Conservation (phyloP, 2,797 vertebrate genomes). For the Morelia viridis region DNA sequence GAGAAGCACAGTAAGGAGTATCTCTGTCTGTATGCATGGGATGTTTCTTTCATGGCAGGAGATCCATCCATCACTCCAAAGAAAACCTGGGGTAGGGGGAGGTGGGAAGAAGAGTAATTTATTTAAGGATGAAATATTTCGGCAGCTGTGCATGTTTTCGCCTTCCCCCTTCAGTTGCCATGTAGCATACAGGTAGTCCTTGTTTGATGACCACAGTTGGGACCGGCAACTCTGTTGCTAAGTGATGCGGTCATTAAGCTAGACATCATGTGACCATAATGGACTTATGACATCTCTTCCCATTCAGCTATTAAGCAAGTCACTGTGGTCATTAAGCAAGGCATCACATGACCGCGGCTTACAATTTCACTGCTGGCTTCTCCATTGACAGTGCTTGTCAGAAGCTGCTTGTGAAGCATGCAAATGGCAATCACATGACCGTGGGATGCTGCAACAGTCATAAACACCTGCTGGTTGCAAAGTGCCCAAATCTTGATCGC, state of each 20-base stretch:
- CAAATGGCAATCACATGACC: not conserved
- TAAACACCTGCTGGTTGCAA: not conserved
- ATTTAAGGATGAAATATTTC: not conserved
- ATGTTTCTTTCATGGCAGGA: not conserved
- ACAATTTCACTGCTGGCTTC: not conserved
- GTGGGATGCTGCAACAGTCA: not conserved
- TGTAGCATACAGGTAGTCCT: not conserved
- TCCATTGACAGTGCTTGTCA: not conserved
- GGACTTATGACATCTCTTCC: not conserved
- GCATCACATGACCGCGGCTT: not conserved
- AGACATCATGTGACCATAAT: not conserved
- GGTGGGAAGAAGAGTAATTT: not conserved
- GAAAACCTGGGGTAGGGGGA: not conserved
- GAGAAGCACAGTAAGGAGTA: conserved; percentile 26
- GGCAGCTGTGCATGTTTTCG: not conserved
- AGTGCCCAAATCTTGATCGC: not conserved
- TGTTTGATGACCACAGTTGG: not conserved
- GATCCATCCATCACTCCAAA: not conserved
- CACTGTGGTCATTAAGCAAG: not conserved
- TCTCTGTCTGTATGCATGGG: not conserved
- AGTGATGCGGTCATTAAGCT: not conserved
- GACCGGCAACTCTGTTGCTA: not conserved
- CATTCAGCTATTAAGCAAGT: not conserved
- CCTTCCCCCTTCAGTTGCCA: not conserved
- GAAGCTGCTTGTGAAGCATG: not conserved